A percentile compares a stretch with the other conserved stretches of the same genome.
Conservation (phyloP, 1,140 invertebrate species). For the Listronotus bonariensis region DNA sequence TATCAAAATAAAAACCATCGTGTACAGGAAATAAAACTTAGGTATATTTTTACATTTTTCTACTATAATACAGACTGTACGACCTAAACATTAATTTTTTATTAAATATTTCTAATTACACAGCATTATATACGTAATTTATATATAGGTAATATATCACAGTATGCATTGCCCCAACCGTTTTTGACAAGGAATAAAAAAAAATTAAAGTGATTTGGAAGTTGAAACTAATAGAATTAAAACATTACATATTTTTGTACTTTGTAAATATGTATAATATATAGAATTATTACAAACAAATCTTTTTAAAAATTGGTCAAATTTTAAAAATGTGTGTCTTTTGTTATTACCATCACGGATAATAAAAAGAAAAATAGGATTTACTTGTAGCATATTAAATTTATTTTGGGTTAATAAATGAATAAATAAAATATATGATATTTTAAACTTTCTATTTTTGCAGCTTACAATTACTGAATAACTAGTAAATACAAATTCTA, state of each 20-base stretch:
- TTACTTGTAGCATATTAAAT: not conserved
- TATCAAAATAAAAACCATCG: slow-evolving; percentile 5
- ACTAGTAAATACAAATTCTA: too few relatives aligned
- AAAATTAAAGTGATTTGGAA: not conserved
- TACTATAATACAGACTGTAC: slow-evolving; percentile 45
- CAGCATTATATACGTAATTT: slow-evolving; percentile 43
- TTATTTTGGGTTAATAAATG: too few relatives aligned
- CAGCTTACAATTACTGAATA: too few relatives aligned
- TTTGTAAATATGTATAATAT: too few relatives aligned
- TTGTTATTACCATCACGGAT: too few relatives aligned
- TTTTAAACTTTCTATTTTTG: not conserved
- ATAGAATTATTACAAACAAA: too few relatives aligned
- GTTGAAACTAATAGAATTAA: not conserved
- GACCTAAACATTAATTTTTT: slow-evolving; percentile 35
- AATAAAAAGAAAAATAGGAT: too few relatives aligned
- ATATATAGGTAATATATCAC: slow-evolving; percentile 54
- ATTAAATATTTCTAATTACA: slow-evolving; percentile 47
- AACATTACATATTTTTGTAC: too few relatives aligned
- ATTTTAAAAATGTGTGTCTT: too few relatives aligned
- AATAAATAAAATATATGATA: not conserved
- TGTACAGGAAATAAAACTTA: slow-evolving; percentile 18
- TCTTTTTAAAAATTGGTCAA: too few relatives aligned
- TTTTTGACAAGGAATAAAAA: slow-evolving; percentile 38
- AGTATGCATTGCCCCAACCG: slow-evolving; percentile 57
- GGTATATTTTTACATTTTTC: slow-evolving; percentile 25